Evolutionary conservation across 2,113 vertebrate genomes (phyloP).

Genomic region (Serranochromis macrocephalus): DNA sequence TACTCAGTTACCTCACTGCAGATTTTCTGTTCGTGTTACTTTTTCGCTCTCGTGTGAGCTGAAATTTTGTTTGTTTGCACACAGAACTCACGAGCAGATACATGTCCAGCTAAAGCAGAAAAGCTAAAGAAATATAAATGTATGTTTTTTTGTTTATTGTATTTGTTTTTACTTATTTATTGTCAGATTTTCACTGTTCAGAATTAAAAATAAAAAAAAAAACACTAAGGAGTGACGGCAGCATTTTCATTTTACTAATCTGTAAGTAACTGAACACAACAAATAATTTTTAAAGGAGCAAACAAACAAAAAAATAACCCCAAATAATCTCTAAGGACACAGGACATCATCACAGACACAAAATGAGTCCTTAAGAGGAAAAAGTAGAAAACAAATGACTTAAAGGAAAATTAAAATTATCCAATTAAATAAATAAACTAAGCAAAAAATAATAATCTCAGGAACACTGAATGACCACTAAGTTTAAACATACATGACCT

Average conservation of each 20-base stretch:
- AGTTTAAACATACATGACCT: not conserved
- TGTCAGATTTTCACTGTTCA: rapidly evolving
- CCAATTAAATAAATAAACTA: not conserved
- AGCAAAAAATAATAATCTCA: rapidly evolving
- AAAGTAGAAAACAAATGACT: not conserved
- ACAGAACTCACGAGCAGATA: not conserved
- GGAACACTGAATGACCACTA: not conserved
- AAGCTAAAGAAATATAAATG: not conserved
- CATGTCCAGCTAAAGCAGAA: not conserved
- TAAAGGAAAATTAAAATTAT: rapidly evolving
- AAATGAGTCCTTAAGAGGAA: not conserved
- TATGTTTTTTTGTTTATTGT: rapidly evolving
- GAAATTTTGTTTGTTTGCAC: not conserved
- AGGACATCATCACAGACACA: not conserved
- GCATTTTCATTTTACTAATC: not conserved
- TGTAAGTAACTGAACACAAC: not conserved
- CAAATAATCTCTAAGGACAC: not conserved
- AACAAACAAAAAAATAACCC: not conserved
- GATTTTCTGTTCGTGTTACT: not conserved
- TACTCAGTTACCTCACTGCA: not conserved
- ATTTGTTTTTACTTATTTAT: not conserved
- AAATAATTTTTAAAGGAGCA: not conserved
- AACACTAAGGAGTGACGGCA: not conserved
- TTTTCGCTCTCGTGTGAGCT: not conserved
- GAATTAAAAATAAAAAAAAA: rapidly evolving